Evolutionary conservation across 2,113 vertebrate species (phyloP).

Genomic region (Propithecus coquereli): DNA sequence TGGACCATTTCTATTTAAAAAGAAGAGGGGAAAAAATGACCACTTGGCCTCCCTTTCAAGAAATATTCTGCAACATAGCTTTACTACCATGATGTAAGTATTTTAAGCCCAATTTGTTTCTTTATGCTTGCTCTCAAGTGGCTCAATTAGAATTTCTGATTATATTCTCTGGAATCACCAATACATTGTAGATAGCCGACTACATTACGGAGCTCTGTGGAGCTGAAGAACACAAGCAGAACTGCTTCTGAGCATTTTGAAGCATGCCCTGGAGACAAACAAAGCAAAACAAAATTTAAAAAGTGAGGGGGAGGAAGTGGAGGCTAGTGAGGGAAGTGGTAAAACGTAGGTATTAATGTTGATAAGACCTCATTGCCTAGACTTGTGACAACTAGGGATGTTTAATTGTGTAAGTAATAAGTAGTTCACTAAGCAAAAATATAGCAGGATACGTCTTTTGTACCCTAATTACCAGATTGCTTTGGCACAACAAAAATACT

Average conservation of each 20-base stretch:
- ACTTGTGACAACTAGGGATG: background rate
- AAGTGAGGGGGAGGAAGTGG: background rate
- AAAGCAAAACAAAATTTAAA: background rate
- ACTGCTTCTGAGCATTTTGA: background rate
- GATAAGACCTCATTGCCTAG: background rate
- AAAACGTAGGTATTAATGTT: background rate
- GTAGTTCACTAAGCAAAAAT: background rate
- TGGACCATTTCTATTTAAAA: background rate
- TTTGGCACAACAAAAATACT: constrained; percentile 11
- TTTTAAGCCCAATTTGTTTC: background rate
- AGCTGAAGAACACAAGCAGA: background rate
- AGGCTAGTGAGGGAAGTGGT: background rate
- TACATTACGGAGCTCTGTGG: background rate
- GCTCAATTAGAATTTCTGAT: background rate
- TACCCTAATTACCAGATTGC: background rate
- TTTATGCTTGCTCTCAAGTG: background rate
- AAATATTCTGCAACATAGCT: background rate
- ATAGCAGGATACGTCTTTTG: background rate
- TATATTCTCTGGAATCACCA: background rate
- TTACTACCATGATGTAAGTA: background rate
- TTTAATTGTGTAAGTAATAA: background rate
- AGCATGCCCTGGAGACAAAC: background rate
- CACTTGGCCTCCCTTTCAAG: background rate
- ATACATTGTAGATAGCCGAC: background rate
- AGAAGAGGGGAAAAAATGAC: background rate